Conservation (phyloP, 2,888 invertebrate species). For the Heliconius hortense region DNA sequence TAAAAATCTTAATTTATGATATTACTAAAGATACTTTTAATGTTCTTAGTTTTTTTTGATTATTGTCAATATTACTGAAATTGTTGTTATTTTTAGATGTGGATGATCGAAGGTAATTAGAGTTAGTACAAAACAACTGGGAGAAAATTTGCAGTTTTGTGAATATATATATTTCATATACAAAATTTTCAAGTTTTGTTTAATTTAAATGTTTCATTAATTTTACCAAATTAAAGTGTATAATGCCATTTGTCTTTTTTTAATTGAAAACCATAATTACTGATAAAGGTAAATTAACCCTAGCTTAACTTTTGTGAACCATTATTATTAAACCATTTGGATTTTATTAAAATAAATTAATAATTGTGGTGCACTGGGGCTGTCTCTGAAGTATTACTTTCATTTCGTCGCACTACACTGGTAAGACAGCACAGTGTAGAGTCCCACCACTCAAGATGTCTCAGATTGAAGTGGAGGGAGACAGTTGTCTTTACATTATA, state of each 20-base stretch:
- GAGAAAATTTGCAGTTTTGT: conserved; percentile 45
- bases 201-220: conserved; percentile 11
- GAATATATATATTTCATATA: conserved; percentile 19
- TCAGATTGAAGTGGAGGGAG: no score
- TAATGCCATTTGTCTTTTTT: conserved; percentile 16
- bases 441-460: no score
- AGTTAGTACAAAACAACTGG: conserved; percentile 33
- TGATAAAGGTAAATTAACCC: no score
- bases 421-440: no score
- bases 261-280: not conserved
- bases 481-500: no score
- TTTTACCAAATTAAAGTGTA: conserved; percentile 27
- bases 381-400: no score
- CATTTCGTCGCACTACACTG: no score
- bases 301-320: not conserved
- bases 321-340: not conserved
- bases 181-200: conserved; percentile 22
- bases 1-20: not conserved
- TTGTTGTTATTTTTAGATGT: conserved; percentile 67
- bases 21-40: not conserved
- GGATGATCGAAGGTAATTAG: conserved; percentile 70
- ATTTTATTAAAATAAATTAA: not conserved
- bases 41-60: not conserved
- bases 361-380: no score
- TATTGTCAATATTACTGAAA: not conserved